Evolutionary conservation across 2,888 invertebrate genomes (phyloP).

Genomic region (Scotopteryx bipunctaria): DNA sequence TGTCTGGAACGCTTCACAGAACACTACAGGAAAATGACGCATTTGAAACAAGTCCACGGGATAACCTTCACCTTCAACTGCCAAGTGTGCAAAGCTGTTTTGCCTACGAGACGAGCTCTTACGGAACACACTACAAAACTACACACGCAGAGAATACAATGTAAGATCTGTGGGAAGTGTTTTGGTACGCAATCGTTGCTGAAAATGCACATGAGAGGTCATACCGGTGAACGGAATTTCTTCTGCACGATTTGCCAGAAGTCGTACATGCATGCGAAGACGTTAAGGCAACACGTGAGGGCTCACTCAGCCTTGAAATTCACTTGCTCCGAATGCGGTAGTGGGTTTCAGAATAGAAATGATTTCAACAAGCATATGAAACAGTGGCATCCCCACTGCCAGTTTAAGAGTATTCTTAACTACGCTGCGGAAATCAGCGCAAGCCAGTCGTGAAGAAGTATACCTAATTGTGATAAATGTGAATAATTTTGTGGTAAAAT

Average conservation of each 20-base stretch:
- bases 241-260: slow-evolving; percentile 68
- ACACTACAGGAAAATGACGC: slow-evolving; percentile 75
- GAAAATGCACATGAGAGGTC: slow-evolving; percentile 70
- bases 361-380: slow-evolving; percentile 72
- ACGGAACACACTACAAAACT: slow-evolving; percentile 73
- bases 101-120: slow-evolving; percentile 65
- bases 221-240: slow-evolving; percentile 73
- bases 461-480: too few relatives aligned
- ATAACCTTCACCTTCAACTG: slow-evolving; percentile 72
- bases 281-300: slow-evolving; percentile 71
- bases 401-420: slow-evolving; percentile 61
- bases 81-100: slow-evolving; percentile 59
- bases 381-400: slow-evolving; percentile 73
- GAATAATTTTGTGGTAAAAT: too few relatives aligned
- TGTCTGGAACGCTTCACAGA: slow-evolving; percentile 74
- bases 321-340: slow-evolving; percentile 66
- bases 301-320: slow-evolving; percentile 67
- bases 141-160: slow-evolving; percentile 71
- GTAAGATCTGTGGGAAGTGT: slow-evolving; percentile 70
- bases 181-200: slow-evolving; percentile 68
- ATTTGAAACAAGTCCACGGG: slow-evolving; percentile 69
- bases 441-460: slow-evolving; percentile 14
- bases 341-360: slow-evolving; percentile 64
- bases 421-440: slow-evolving; percentile 48
- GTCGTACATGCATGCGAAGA: slow-evolving; percentile 73